Percentiles rank a stretch among this genome's conserved stretches.
phyloP scores from a whole-genome alignment of 2,888 invertebrate genomes.

The Xestoiulus laeticollis region DNA sequence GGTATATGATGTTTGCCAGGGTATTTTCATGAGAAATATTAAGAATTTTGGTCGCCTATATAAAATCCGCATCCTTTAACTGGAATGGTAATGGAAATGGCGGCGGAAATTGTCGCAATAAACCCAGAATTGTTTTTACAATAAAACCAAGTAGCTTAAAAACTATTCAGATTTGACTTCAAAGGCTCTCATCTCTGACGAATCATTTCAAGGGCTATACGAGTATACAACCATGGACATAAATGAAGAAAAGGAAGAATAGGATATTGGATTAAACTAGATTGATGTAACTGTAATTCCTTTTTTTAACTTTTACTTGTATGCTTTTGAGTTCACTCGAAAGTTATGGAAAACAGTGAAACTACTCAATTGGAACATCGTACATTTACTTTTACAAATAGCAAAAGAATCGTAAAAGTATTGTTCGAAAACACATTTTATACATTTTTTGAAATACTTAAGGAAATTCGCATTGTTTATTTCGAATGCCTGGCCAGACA shows the following conservation, averaged over 20 bases:
- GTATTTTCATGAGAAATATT: background rate
- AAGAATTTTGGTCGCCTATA: background rate
- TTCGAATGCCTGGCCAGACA: too few relatives aligned
- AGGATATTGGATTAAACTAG: background rate
- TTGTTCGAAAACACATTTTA: too few relatives aligned
- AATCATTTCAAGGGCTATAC: background rate
- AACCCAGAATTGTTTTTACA: background rate
- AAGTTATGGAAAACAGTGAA: too few relatives aligned
- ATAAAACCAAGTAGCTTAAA: background rate
- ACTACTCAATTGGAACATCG: too few relatives aligned
- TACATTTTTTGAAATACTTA: too few relatives aligned
- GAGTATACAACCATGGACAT: background rate
- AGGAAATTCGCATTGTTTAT: too few relatives aligned
- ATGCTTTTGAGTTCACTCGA: too few relatives aligned
- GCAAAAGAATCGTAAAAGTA: too few relatives aligned
- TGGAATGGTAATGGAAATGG: background rate
- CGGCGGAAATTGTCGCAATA: background rate
- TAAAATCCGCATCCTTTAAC: background rate
- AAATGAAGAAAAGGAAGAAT: background rate
- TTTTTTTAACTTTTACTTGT: too few relatives aligned
- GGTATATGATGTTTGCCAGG: background rate
- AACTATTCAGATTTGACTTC: background rate
- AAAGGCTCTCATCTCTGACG: background rate
- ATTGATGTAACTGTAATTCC: background rate
- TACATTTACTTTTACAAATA: too few relatives aligned